Evolutionary conservation across 2,797 vertebrate species (phyloP).

Genomic region (Sciurus carolinensis): DNA sequence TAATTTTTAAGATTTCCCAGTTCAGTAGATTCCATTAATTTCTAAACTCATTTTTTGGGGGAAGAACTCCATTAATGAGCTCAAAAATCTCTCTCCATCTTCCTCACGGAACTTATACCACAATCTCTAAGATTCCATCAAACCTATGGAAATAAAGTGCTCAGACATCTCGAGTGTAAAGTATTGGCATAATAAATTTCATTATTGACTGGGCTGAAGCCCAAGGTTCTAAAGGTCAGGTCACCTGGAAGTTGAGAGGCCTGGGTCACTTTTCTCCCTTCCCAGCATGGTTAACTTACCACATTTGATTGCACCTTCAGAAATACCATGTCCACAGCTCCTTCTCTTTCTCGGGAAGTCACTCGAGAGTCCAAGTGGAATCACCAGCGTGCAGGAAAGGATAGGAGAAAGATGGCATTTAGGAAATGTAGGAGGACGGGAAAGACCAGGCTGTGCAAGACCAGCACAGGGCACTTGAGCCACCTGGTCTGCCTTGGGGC

Average conservation of each 20-base stretch:
- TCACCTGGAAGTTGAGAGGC: not conserved
- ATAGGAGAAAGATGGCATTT: not conserved
- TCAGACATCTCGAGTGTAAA: not conserved
- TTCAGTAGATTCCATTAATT: not conserved
- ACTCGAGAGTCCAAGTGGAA: not conserved
- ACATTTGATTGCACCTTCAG: not conserved
- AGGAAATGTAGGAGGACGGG: not conserved
- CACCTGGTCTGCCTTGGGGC: not conserved
- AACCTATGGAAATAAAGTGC: not conserved
- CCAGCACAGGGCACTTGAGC: too few species aligned
- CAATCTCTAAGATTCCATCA: not conserved
- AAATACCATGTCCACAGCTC: not conserved
- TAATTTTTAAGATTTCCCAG: not conserved
- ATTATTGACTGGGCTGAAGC: not conserved
- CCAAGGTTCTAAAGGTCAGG: not conserved
- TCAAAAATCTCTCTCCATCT: conserved; percentile 1
- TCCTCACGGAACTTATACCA: conserved; percentile 22
- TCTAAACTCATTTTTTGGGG: not conserved
- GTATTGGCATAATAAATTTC: not conserved
- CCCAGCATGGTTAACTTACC: conserved; percentile 54
- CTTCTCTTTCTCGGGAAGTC: conserved; percentile 52
- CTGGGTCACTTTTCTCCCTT: not conserved
- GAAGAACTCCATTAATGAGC: not conserved
- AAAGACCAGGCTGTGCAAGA: not conserved
- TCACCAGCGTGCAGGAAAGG: not conserved